phyloP scores from a whole-genome alignment of 2,888 invertebrate genomes.

The Phaedon cochleariae region DNA sequence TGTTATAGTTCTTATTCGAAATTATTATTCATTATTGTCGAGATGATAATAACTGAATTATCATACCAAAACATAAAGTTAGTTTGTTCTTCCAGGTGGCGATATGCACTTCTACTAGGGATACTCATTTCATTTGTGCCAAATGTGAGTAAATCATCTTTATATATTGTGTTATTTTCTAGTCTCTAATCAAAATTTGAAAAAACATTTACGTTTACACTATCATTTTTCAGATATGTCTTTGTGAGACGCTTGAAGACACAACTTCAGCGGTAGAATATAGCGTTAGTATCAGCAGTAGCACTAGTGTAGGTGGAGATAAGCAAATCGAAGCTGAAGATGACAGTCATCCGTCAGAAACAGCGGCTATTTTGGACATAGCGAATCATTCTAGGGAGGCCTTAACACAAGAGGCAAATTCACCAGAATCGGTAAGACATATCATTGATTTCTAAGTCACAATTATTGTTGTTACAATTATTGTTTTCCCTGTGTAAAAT shows the following conservation, averaged over 20 bases:
- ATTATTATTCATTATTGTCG: too few species aligned
- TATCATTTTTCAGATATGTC: slow-evolving; percentile 19
- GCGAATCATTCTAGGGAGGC: slow-evolving; percentile 71
- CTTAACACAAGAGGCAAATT: slow-evolving; percentile 77
- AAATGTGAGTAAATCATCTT: slow-evolving; percentile 44
- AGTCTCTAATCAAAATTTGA: too few species aligned
- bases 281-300: slow-evolving; percentile 59
- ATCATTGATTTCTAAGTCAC: too few species aligned
- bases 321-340: slow-evolving; percentile 19
- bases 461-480: too few species aligned
- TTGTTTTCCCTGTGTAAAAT: too few species aligned
- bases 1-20: too few species aligned
- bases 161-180: too few species aligned
- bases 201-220: too few species aligned
- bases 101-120: slow-evolving; percentile 42
- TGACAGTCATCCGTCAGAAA: slow-evolving; percentile 33
- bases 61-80: too few species aligned
- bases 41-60: too few species aligned
- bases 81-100: slow-evolving; percentile 51
- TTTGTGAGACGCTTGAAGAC: slow-evolving; percentile 24
- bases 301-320: slow-evolving; percentile 46
- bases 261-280: slow-evolving; percentile 55
- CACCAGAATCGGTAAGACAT: slow-evolving; percentile 77
- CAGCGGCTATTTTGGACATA: slow-evolving; percentile 34
- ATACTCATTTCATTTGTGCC: slow-evolving; percentile 39